Conservation (phyloP, 2,113 vertebrate species). For the Cebus imitator region DNA sequence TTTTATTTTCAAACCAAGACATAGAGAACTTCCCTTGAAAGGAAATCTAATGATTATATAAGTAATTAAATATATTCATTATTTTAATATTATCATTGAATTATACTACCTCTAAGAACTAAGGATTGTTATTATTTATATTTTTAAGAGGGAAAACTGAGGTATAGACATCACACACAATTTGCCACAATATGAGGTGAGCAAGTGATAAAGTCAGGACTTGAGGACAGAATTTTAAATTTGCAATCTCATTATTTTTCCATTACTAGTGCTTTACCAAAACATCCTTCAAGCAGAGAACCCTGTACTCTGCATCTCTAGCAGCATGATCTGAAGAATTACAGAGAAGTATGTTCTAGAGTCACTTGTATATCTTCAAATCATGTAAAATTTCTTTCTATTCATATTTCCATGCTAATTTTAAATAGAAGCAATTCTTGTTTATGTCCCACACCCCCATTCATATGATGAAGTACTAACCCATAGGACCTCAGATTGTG, state of each 20-base stretch:
- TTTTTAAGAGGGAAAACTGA: background rate
- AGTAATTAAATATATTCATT: background rate
- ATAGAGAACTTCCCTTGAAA: background rate
- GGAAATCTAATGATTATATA: background rate
- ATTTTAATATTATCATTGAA: background rate
- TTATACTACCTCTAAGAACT: background rate
- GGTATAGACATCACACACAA: background rate
- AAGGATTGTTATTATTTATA: background rate
- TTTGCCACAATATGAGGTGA: background rate
- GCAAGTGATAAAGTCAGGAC: background rate
- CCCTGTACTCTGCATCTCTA: background rate
- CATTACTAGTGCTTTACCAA: background rate
- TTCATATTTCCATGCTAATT: background rate
- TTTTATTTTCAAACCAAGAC: slow-evolving; percentile 6
- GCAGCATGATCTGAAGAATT: background rate
- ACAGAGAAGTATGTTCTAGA: background rate
- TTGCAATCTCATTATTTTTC: background rate
- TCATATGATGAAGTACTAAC: background rate
- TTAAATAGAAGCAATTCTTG: background rate
- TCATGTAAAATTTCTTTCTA: background rate
- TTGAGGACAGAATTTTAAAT: background rate
- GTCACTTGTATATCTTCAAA: background rate
- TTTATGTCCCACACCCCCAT: rapidly evolving
- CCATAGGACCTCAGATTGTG: background rate
- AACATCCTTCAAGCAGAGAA: background rate